Base-by-base conservation (phyloP, 2,113 vertebrate genomes). In the Daboia siamensis region DNA sequence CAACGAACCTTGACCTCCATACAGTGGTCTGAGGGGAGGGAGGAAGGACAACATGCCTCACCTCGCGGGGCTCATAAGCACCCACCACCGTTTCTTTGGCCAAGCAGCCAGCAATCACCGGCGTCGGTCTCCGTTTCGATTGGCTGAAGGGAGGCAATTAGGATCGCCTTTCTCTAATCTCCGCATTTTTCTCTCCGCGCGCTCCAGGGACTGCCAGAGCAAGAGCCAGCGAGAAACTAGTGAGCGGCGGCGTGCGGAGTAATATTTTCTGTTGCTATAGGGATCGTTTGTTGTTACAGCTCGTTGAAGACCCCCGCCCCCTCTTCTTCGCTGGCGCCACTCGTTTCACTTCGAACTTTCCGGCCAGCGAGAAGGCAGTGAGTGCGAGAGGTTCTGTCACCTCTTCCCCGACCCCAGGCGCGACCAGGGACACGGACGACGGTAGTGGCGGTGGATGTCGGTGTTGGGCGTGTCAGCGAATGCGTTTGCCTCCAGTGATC, bases 231-330 rank as follows among this genome's bases (percentile, higher is more conserved):
- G 23, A 39, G 5, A 4, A 21, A 10, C 1, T 52, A 29, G 5
- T 0, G 69, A 23, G 21, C 23, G 24, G 12, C 4, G 1, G 33
- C 11, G 29, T 1, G 1, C 2, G 2, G 12, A 0, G 24, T 26
- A 88, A 69, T n/a, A 33, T 23, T 90, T 46, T 26, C 7, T 8
- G 69, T 85, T 56, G 74, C 90, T 15, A 44, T 90, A 59, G 24
- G 23, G 69, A 55, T 55, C 89, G 90, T 56, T 90, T 74, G 29
- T 5, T n/a, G 46, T 4, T 3, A 39, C 33, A 15, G 64, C 48
- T 2, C 3, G 29, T 24, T 3, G 10, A 52, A n/a, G 9, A 29
- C 15, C 13, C 0, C 3, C 29, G 1, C 33, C 80, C 7, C 15
- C 55, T 33, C 52, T 10, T 6, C 26, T 6, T 56, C 24, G 2